Percentiles rank a stretch among this genome's conserved stretches.
These are phyloP conservation scores for Calidris pugnax DNA, from an alignment of 2,113 vertebrate genomes.

Conservation along the genomic window DNA sequence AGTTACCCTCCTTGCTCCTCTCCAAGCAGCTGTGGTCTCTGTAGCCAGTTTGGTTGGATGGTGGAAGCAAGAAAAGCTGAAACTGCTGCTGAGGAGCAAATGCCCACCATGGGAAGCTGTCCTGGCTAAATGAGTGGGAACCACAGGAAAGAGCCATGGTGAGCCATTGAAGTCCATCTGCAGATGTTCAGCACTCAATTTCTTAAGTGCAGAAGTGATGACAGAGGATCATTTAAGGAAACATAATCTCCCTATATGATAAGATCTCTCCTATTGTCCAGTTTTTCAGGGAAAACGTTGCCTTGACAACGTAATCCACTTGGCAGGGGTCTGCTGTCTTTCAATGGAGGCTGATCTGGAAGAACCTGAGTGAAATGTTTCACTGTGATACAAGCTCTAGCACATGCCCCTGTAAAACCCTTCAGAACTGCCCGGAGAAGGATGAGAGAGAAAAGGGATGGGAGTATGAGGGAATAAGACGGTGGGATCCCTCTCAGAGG, in stretches of 20 bases:
- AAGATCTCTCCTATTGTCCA: neutral
- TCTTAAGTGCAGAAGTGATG: neutral
- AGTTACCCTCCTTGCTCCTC: neutral
- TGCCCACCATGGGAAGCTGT: neutral
- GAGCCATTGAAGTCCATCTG: neutral
- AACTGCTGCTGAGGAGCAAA: neutral
- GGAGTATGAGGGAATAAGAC: neutral
- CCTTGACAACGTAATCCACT: neutral
- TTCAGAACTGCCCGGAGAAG: neutral
- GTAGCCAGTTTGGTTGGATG: neutral
- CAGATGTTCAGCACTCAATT: neutral
- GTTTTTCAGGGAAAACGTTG: neutral
- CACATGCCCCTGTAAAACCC: neutral
- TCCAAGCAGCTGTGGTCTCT: neutral
- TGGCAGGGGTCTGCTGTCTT: neutral
- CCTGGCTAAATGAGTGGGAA: neutral
- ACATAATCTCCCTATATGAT: neutral
- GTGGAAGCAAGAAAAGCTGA: neutral
- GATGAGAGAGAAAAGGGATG: neutral
- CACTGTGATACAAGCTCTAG: neutral
- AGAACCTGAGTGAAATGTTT: neutral
- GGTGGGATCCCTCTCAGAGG: accelerated
- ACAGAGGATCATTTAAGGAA: neutral
- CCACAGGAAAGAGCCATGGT: neutral
- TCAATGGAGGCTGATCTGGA: neutral